phyloP scores from a whole-genome alignment of 1,140 invertebrate species.

The Apis dorsata region DNA sequence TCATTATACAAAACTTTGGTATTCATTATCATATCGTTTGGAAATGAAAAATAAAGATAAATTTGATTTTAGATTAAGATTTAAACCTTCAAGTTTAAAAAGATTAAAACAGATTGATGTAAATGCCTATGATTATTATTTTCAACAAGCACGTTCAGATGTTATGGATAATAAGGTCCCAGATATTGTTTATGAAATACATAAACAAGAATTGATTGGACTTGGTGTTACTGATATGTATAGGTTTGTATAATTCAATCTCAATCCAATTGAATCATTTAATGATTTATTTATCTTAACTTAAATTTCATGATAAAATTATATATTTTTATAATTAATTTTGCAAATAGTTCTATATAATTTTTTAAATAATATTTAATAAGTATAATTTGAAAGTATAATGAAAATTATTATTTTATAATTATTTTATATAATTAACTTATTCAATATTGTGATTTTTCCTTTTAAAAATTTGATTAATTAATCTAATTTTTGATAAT shows the following conservation, averaged over 20 bases:
- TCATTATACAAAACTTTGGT: conserved; percentile 83
- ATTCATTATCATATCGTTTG: conserved; percentile 81
- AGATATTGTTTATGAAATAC: conserved; percentile 87
- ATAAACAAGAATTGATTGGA: conserved; percentile 88
- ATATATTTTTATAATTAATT: conserved; percentile 14
- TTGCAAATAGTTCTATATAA: neutral
- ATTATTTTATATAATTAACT: too few relatives aligned
- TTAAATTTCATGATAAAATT: neutral
- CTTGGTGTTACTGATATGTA: conserved; percentile 93
- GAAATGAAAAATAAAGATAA: conserved; percentile 79
- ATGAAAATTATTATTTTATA: too few relatives aligned
- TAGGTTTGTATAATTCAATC: conserved; percentile 72
- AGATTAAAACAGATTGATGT: conserved; percentile 85
- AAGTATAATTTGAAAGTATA: too few relatives aligned
- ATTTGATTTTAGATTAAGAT: conserved; percentile 89
- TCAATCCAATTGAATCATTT: neutral
- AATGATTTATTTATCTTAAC: neutral
- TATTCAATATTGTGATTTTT: too few relatives aligned
- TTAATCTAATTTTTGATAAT: neutral
- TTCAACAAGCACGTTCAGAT: conserved; percentile 90
- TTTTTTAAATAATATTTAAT: neutral
- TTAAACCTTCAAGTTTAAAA: conserved; percentile 85
- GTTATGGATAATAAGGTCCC: conserved; percentile 88
- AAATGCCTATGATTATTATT: conserved; percentile 91
- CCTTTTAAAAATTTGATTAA: neutral